A percentile compares a stretch with the other conserved stretches of the same genome.
These are phyloP conservation scores for Luscinia megarhynchos DNA, from an alignment of 2,797 vertebrate genomes.

Conservation along the genomic window DNA sequence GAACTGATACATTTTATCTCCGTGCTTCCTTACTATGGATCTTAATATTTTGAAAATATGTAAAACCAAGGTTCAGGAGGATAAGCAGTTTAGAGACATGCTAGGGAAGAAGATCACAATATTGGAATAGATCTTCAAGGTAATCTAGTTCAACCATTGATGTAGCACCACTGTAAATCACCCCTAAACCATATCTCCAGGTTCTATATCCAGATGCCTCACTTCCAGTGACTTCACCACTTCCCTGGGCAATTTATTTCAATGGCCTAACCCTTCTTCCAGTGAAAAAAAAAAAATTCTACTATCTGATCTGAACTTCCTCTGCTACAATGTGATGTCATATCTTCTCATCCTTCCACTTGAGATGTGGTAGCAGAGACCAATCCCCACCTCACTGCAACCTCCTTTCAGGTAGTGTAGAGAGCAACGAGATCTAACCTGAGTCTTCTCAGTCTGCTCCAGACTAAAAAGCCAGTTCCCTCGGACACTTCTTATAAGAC, in stretches of 20 bases:
- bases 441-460: not conserved
- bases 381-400: rapidly evolving
- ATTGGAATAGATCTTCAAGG: not conserved
- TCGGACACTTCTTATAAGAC: not conserved
- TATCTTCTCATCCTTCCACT: rapidly evolving
- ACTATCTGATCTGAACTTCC: not conserved
- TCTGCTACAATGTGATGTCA: not conserved
- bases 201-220: not conserved
- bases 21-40: not conserved
- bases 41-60: not conserved
- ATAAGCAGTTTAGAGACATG: not conserved
- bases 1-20: not conserved
- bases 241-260: not conserved
- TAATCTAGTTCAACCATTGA: not conserved
- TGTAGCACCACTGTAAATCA: not conserved
- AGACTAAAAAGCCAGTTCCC: not conserved
- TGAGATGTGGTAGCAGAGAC: not conserved
- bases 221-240: not conserved
- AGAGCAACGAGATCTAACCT: not conserved
- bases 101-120: not conserved
- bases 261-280: not conserved
- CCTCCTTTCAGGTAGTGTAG: not conserved
- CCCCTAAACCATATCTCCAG: not conserved
- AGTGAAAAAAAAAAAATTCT: not conserved
- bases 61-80: not conserved